phyloP scores from a whole-genome alignment of 30 jellyfish, hydroid and myxozoan genomes.

The Morbakka virulenta region DNA sequence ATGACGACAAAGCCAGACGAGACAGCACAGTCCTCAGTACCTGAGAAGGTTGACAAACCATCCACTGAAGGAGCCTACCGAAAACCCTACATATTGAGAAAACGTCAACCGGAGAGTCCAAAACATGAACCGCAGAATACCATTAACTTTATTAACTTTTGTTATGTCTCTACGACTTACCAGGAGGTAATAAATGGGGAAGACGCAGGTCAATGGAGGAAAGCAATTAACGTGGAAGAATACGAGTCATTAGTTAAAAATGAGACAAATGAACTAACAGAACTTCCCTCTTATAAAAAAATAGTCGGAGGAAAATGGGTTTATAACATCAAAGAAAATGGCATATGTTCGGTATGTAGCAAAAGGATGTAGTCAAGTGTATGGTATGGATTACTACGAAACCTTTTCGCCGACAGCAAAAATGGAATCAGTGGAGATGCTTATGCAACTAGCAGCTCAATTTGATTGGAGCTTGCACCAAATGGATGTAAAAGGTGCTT shows the following conservation, averaged over 20 bases:
- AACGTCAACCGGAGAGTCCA: not conserved
- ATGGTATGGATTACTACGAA: constrained; percentile 33
- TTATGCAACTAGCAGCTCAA: constrained; percentile 44
- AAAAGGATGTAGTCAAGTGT: constrained; percentile 17
- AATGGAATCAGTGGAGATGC: constrained; percentile 46
- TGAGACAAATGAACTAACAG: too few relatives aligned
- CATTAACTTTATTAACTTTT: not conserved
- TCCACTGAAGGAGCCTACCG: too few relatives aligned
- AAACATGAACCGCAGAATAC: constrained; percentile 7
- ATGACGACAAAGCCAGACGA: too few relatives aligned
- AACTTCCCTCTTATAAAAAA: too few relatives aligned
- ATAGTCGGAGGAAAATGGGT: too few relatives aligned
- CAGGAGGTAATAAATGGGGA: not conserved
- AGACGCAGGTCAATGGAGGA: not conserved
- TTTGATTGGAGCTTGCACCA: constrained; percentile 8
- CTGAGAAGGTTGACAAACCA: too few relatives aligned
- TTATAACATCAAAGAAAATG: too few relatives aligned
- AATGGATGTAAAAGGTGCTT: constrained; percentile 66
- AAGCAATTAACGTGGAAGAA: not conserved
- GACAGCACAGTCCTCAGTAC: too few relatives aligned
- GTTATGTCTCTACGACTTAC: not conserved
- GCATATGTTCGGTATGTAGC: constrained; percentile 55
- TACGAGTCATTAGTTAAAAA: too few relatives aligned
- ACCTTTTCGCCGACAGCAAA: constrained; percentile 67
- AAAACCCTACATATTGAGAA: too few relatives aligned